phyloP scores from a whole-genome alignment of 2,888 invertebrate genomes.

The Amphipoea lucens region DNA sequence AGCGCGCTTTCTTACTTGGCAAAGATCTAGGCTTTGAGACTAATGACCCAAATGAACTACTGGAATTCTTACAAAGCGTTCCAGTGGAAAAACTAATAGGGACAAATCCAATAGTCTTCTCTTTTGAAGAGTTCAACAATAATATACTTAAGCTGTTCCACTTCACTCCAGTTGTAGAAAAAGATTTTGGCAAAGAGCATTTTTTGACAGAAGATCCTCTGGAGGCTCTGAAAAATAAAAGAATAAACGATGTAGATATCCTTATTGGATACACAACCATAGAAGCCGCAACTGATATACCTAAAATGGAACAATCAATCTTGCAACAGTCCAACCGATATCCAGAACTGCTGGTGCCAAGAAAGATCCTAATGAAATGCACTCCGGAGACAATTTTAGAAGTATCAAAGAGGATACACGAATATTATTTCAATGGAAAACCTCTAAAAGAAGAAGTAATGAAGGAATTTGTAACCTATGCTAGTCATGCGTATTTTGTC shows the following conservation, averaged over 20 bases:
- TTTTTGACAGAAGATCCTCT: constrained; percentile 74
- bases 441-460: constrained; percentile 59
- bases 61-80: constrained; percentile 75
- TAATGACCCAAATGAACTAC: constrained; percentile 70
- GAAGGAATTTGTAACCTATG: constrained; percentile 69
- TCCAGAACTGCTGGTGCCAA: constrained; percentile 74
- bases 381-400: constrained; percentile 66
- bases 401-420: constrained; percentile 72
- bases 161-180: constrained; percentile 79
- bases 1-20: constrained; percentile 74
- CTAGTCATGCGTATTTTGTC: constrained; percentile 64
- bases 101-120: constrained; percentile 66
- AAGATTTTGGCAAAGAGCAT: constrained; percentile 73
- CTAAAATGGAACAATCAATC: constrained; percentile 44
- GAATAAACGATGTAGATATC: constrained; percentile 89
- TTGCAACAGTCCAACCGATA: constrained; percentile 66
- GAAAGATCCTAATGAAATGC: constrained; percentile 67
- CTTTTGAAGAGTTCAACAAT: constrained; percentile 69
- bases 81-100: constrained; percentile 71
- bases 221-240: constrained; percentile 80
- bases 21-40: constrained; percentile 75
- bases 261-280: constrained; percentile 93
- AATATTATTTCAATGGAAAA: constrained; percentile 74
- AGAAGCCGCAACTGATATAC: constrained; percentile 87
- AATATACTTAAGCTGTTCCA: constrained; percentile 71